Conservation (phyloP, 2,113 vertebrate genomes). For the Sinocyclocheilus rhinocerous region DNA sequence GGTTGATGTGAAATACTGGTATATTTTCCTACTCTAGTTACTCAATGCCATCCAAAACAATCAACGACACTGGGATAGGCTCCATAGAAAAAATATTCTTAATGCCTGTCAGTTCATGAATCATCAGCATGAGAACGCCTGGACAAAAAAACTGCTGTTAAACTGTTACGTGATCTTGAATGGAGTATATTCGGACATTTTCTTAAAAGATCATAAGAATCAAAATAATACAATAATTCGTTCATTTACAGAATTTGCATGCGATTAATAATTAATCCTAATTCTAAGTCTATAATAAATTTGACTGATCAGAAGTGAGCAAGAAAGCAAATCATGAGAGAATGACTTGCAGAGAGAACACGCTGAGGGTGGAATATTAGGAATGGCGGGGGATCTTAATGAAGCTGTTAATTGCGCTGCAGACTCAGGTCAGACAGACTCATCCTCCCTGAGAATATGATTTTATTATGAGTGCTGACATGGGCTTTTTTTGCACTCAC, state of each 20-base stretch:
- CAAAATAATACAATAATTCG: too few relatives aligned
- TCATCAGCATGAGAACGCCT: neutral
- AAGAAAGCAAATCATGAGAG: neutral
- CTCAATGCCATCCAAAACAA: neutral
- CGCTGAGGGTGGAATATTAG: constrained; percentile 53
- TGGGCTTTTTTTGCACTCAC: neutral
- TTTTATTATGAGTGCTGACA: constrained; percentile 47
- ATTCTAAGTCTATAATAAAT: neutral
- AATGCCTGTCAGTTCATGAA: constrained; percentile 6
- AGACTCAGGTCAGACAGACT: constrained; percentile 31
- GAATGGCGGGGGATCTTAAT: constrained; percentile 47
- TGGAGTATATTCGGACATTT: neutral
- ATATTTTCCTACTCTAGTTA: constrained; percentile 23
- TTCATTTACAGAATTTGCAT: too few relatives aligned
- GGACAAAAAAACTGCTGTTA: neutral
- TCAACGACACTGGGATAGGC: neutral
- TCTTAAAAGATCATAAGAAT: too few relatives aligned
- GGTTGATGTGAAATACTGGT: constrained; percentile 20
- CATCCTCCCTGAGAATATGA: constrained; percentile 35
- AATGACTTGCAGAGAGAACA: neutral
- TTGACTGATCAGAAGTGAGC: neutral
- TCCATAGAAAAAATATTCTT: neutral
- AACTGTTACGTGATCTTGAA: neutral
- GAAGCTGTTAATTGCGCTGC: constrained; percentile 52
- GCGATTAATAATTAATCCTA: too few relatives aligned